Base-by-base conservation (phyloP, 2,113 vertebrate species). In the Sciurus niger region DNA sequence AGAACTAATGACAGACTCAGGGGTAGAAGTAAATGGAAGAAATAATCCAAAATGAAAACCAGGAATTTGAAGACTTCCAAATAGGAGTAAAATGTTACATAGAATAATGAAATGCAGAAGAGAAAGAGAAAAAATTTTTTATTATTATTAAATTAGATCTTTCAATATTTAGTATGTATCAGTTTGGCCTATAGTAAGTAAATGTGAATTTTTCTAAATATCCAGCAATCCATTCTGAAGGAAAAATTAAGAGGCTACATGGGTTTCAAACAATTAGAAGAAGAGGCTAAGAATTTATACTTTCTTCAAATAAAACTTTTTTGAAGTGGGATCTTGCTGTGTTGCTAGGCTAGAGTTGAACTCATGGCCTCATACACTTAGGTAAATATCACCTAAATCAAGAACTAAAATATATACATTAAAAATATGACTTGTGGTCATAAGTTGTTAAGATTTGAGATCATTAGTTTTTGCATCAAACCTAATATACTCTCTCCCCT, bases 161-260 rank as follows among this genome's bases (percentile, higher is more conserved):
- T 93, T 74, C 16, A 55, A 3, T 76, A 84, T 96, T 90, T 72
- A 74, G 11, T 87, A 73, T 83, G 2, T 78, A 37, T 70, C 25
- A 96, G 8, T 18, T 3, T 88, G 90, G 79, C 11, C 13, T 2
- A 32, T 48, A 53, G 65, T 7, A 55, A 18, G 22, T 72, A 20
- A 94, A 58, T 60, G 13, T 51, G 18, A 53, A 6, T 84, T 90
- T 93, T 88, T 90, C 37, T 95, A 73, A 90, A 85, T 91, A 53
- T 24, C 65, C 22, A 90, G 22, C 3, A 91, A 67, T 34, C 25
- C 13, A 88, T 83, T 77, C 11, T 73, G 55, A 94, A 95, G 74
- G 28, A 48, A 88, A 83, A 79, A 67, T 63, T 91, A 72, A 32
- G 22, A 78, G 28, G 90, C 48, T 74, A n/a, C 0, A 30, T 55